These are phyloP conservation scores for Glandiceps talaboti DNA, from an alignment of 53 echinoderm and acorn worm species.

Conservation along the genomic window DNA sequence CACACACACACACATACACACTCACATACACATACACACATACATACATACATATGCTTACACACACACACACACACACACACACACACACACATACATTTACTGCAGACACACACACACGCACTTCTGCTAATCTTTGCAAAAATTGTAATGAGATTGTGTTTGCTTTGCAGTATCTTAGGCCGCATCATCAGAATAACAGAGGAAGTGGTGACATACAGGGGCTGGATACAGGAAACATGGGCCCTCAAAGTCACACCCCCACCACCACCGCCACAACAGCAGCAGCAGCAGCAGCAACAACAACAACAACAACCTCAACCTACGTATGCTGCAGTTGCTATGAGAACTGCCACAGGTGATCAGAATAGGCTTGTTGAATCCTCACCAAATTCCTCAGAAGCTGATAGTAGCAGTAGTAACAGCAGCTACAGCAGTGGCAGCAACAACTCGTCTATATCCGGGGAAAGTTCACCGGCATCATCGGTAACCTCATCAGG, in stretches of 20 bases:
- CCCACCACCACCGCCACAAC: conserved; percentile 4
- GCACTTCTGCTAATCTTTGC: no score
- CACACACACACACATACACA: no score
- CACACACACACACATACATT: no score
- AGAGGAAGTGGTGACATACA: conserved; percentile 81
- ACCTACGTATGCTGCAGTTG: neutral
- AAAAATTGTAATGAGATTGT: no score
- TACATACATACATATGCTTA: no score
- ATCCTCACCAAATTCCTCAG: neutral
- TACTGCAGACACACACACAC: no score
- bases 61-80: no score
- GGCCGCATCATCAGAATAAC: conserved; percentile 93
- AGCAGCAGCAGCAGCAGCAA: no score
- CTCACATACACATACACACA: no score
- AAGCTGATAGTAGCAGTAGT: neutral
- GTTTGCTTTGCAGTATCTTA: conserved; percentile 45
- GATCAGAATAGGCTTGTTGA: neutral
- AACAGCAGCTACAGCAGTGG: neutral
- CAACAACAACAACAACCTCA: neutral
- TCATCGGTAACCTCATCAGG: conserved; percentile 23
- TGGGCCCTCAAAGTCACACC: conserved; percentile 61
- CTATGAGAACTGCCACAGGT: neutral
- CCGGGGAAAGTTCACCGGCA: conserved; percentile 29
- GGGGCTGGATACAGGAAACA: conserved; percentile 67
- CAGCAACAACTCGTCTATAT: conserved; percentile 4